Evolutionary conservation across 2,888 invertebrate genomes (phyloP), one percentile per base, ranked within the genome.

Genomic region (Epinotia brunnichana): DNA sequence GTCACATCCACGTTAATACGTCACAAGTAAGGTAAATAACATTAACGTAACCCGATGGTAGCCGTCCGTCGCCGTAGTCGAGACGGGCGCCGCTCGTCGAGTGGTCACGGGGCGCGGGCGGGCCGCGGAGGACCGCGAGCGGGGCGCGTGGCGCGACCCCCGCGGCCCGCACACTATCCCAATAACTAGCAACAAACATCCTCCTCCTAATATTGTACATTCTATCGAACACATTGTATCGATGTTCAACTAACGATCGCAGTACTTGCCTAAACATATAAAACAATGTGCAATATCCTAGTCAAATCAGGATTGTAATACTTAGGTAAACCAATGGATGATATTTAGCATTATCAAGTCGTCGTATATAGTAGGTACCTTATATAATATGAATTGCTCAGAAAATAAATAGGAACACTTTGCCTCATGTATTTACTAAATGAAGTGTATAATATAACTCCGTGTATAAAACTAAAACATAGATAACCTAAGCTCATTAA

Each of bases 1-100:
- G 67, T 76, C 78, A 79, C 79, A 76, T 77, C 73, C 69, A 66
- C 73, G 72, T 72, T 72, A 68, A 72, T 61, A 68, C 68, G 69
- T 63, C 73, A 69, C 61, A 63, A 57, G 24, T 73, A 73, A 69
- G 68, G 41, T 73, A 72, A 72, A 67, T 44, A 39, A 41, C 53
- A 60, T 41, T 62, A 72, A 68, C 51, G 35, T 73, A 53, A 73
- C 19, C 57, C 39, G 56, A 63, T 48, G 68, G n/a, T 63, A 63
- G 62, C 57, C 44, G 41, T 59, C 51, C 57, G 67, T 54, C 67
- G 24, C 62, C 56, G 24, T 57, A 71, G 62, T 35, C 63, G 39
- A 48, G 54, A n/a, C 61, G 67, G 54, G 48, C 41, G 17, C 11
- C 15, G 60, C 24, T 24, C 11, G 44, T 29, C 13, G 24, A 15